A percentile compares a stretch with the other conserved stretches of the same genome.
These are phyloP conservation scores for Rhodinocichla rosea DNA, from an alignment of 2,113 vertebrate genomes.

Conservation along the genomic window DNA sequence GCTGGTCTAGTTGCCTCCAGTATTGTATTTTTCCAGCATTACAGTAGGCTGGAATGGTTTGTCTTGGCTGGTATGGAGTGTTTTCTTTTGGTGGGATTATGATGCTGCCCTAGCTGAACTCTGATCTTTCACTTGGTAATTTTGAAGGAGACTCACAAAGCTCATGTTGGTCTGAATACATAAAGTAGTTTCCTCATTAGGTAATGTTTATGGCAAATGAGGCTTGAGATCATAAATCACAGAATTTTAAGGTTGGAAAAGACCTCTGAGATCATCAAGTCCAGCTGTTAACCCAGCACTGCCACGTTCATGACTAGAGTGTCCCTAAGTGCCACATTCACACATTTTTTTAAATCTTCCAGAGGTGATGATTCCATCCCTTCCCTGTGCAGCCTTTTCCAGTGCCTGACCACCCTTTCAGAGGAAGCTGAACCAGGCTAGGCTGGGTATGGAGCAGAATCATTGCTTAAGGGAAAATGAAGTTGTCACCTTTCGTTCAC, in stretches of 20 bases:
- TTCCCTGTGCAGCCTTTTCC: background rate
- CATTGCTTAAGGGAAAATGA: background rate
- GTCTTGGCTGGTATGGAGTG: background rate
- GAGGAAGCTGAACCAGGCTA: background rate
- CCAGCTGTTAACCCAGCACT: background rate
- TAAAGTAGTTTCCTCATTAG: background rate
- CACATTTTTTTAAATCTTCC: rapidly evolving
- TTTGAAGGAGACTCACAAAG: background rate
- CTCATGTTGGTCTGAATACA: background rate
- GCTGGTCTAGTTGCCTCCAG: background rate
- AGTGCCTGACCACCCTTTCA: background rate
- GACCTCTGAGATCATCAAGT: rapidly evolving
- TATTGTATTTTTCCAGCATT: background rate
- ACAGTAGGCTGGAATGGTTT: background rate
- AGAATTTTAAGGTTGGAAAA: background rate
- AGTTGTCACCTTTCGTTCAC: background rate
- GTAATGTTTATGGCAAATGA: background rate
- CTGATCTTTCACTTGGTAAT: background rate
- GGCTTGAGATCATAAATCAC: background rate
- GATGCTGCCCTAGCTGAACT: background rate
- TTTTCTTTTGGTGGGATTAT: background rate
- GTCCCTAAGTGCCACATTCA: background rate
- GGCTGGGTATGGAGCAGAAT: background rate
- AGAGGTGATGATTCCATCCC: background rate
- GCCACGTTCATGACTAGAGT: rapidly evolving